These are phyloP conservation scores for Drosophila arizonae DNA, from an alignment of 1,140 invertebrate genomes.

Conservation along the genomic window DNA sequence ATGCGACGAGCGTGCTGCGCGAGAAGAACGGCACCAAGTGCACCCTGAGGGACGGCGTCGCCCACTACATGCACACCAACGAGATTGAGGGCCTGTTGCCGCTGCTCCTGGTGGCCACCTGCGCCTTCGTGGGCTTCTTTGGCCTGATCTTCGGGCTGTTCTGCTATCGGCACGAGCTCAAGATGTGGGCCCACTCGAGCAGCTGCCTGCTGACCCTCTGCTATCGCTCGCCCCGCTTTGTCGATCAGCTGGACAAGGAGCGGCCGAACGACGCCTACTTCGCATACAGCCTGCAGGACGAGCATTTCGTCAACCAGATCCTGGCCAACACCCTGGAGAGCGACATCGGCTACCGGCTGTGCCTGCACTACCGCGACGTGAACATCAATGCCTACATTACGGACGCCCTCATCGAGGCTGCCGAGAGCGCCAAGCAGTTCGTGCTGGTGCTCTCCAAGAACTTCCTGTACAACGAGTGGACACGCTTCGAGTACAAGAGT, in stretches of 20 bases:
- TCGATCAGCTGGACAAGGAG: slow-evolving; percentile 90
- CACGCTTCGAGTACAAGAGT: slow-evolving; percentile 95
- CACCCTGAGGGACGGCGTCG: slow-evolving; percentile 86
- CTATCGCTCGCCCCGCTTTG: slow-evolving; percentile 90
- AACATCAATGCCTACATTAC: slow-evolving; percentile 92
- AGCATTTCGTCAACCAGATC: slow-evolving; percentile 93
- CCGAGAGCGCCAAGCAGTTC: slow-evolving; percentile 94
- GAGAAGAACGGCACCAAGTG: slow-evolving; percentile 89
- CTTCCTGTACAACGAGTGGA: slow-evolving; percentile 97
- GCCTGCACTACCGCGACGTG: slow-evolving; percentile 93
- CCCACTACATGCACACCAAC: slow-evolving; percentile 88
- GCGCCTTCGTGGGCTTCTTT: slow-evolving; percentile 88
- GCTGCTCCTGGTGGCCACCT: slow-evolving; percentile 88
- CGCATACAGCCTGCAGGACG: slow-evolving; percentile 95
- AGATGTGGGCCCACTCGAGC: slow-evolving; percentile 93
- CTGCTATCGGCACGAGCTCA: slow-evolving; percentile 91
- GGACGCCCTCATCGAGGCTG: slow-evolving; percentile 94
- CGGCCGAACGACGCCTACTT: slow-evolving; percentile 95
- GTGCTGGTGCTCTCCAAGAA: slow-evolving; percentile 95
- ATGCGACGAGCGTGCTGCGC: slow-evolving; percentile 86
- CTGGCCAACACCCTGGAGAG: slow-evolving; percentile 91
- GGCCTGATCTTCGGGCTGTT: slow-evolving; percentile 89
- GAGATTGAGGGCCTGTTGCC: slow-evolving; percentile 92
- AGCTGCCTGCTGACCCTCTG: slow-evolving; percentile 90
- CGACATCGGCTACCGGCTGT: slow-evolving; percentile 90